Evolutionary conservation across 2,888 invertebrate species (phyloP).

Genomic region (Patella pellucida): DNA sequence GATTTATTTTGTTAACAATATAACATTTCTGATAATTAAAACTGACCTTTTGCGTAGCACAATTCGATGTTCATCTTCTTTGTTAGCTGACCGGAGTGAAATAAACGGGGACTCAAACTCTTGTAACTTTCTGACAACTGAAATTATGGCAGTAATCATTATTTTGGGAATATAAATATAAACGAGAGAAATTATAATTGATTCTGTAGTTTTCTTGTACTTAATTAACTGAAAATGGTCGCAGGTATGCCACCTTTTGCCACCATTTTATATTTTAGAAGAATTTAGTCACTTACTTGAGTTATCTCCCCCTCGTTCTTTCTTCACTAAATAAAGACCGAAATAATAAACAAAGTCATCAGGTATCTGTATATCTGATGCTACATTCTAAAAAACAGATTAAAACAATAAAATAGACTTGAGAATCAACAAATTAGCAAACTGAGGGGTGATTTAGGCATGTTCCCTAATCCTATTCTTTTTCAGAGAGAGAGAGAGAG

Average conservation of each 20-base stretch:
- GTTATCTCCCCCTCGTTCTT: constrained; percentile 77
- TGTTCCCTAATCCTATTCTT: too few species aligned
- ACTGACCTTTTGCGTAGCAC: constrained; percentile 87
- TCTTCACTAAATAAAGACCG: constrained; percentile 88
- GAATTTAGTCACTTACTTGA: constrained; percentile 68
- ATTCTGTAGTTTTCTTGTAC: too few species aligned
- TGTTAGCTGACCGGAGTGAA: constrained; percentile 83
- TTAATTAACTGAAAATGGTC: too few species aligned
- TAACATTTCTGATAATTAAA: constrained; percentile 8
- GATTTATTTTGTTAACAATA: too few species aligned
- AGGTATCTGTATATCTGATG: constrained; percentile 84
- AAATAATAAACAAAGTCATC: constrained; percentile 88
- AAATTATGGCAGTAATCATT: constrained; percentile 36
- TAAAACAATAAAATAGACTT: not conserved
- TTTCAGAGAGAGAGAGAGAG: too few species aligned
- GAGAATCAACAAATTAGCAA: not conserved
- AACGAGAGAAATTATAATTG: too few species aligned
- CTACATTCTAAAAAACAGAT: constrained; percentile 77
- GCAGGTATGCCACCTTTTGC: too few species aligned
- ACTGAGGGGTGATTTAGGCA: too few species aligned
- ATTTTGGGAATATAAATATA: not conserved
- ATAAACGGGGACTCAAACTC: constrained; percentile 98
- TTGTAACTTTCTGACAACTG: constrained; percentile 89
- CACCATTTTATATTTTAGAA: too few species aligned
- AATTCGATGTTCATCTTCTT: constrained; percentile 80